phyloP scores from a whole-genome alignment of 2,888 invertebrate genomes.

The Aspidapion aeneum region DNA sequence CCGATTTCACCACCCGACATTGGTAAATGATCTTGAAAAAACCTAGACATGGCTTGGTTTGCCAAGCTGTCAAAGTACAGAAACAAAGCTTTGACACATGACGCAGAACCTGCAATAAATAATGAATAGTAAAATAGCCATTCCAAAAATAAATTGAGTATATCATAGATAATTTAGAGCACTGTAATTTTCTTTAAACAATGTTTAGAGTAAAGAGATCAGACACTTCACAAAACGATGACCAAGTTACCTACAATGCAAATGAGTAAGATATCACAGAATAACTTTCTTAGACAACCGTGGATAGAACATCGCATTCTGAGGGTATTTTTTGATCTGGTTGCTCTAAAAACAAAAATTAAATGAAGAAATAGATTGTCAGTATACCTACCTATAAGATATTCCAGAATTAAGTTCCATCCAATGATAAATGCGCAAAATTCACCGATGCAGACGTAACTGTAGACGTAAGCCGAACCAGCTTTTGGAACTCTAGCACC shows the following conservation, averaged over 20 bases:
- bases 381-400: slow-evolving; percentile 70
- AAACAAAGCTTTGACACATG: slow-evolving; percentile 77
- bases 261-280: no score
- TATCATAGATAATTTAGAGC: no score
- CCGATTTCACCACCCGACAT: slow-evolving; percentile 63
- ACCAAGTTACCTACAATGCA: no score
- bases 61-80: slow-evolving; percentile 70
- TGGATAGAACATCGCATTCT: no score
- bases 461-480: slow-evolving; percentile 90
- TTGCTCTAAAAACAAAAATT: no score
- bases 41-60: slow-evolving; percentile 61
- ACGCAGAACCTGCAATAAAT: slow-evolving; percentile 63
- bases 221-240: no score
- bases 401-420: slow-evolving; percentile 89
- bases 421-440: slow-evolving; percentile 88
- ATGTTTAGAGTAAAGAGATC: no score
- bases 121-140: background rate
- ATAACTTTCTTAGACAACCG: no score
- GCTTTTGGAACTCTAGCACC: slow-evolving; percentile 85
- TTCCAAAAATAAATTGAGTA: no score
- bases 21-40: slow-evolving; percentile 60
- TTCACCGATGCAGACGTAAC: slow-evolving; percentile 90
- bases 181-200: no score
- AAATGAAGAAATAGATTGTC: background rate
- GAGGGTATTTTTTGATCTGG: no score